A percentile compares a stretch with the other conserved stretches of the same genome.
Evolutionary conservation across 2,888 invertebrate species (phyloP).

Genomic region (Clanis bilineata): DNA sequence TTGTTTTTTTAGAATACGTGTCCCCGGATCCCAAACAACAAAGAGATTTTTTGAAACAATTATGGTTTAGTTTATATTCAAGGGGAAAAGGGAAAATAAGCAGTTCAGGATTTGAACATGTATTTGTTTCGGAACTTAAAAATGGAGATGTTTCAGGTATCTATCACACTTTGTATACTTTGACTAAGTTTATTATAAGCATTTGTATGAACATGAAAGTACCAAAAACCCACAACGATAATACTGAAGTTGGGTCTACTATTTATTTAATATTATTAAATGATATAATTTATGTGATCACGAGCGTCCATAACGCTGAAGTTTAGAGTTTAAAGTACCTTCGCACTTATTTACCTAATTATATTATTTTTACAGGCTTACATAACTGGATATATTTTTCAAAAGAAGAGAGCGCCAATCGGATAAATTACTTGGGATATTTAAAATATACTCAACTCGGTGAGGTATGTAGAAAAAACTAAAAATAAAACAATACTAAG

Average conservation of each 20-base stretch:
- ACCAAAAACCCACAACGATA: too few relatives aligned
- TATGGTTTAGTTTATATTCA: constrained; percentile 93
- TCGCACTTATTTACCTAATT: too few relatives aligned
- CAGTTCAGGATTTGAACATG: constrained; percentile 96
- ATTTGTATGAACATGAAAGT: too few relatives aligned
- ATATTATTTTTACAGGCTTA: constrained; percentile 81
- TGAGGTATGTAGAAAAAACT: constrained; percentile 79
- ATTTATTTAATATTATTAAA: too few relatives aligned
- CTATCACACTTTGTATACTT: not conserved
- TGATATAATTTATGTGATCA: too few relatives aligned
- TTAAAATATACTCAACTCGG: constrained; percentile 86
- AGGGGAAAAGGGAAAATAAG: constrained; percentile 90
- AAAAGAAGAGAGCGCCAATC: constrained; percentile 87
- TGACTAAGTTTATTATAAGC: not conserved
- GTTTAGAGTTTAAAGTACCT: too few relatives aligned
- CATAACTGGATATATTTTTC: constrained; percentile 96
- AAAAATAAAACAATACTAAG: not conserved
- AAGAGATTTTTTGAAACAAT: constrained; percentile 86
- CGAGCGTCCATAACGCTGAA: too few relatives aligned
- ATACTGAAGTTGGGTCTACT: too few relatives aligned
- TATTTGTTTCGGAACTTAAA: constrained; percentile 94
- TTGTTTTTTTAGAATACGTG: constrained; percentile 79
- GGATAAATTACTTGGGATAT: constrained; percentile 90
- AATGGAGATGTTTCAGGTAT: constrained; percentile 85
- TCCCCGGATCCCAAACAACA: constrained; percentile 86